phyloP scores from a whole-genome alignment of 2,888 invertebrate species.

The Allygus modestus region DNA sequence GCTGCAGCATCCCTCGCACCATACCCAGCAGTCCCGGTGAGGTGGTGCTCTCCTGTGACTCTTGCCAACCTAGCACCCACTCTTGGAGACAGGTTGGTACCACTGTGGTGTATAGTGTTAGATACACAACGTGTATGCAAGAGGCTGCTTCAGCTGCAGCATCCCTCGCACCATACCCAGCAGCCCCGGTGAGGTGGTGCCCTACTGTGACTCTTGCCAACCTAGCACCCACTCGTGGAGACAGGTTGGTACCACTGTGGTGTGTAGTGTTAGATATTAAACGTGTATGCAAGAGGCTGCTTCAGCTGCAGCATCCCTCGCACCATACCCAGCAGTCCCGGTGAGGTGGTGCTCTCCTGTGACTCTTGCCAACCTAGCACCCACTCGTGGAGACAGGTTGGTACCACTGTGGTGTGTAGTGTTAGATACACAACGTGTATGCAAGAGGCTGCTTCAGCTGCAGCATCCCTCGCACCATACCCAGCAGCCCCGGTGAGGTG shows the following conservation, averaged over 20 bases:
- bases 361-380: slow-evolving; percentile 79
- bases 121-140: slow-evolving; percentile 85
- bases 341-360: too few species aligned
- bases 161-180: slow-evolving; percentile 83
- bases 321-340: slow-evolving; percentile 78
- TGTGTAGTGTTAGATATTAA: too few species aligned
- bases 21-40: slow-evolving; percentile 82
- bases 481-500: slow-evolving; percentile 81
- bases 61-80: slow-evolving; percentile 81
- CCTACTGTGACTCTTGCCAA: slow-evolving; percentile 85
- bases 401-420: too few species aligned
- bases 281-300: slow-evolving; percentile 72
- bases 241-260: slow-evolving; percentile 76
- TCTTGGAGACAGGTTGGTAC: slow-evolving; percentile 76
- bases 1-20: slow-evolving; percentile 83
- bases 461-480: slow-evolving; percentile 82
- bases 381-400: slow-evolving; percentile 82
- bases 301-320: slow-evolving; percentile 83
- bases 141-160: slow-evolving; percentile 84
- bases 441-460: slow-evolving; percentile 85
- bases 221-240: slow-evolving; percentile 81
- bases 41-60: slow-evolving; percentile 82
- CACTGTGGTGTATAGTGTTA: slow-evolving; percentile 80
- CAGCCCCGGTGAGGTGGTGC: slow-evolving; percentile 80
- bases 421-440: slow-evolving; percentile 79